phyloP scores from a whole-genome alignment of 2,888 invertebrate species.

The Sabatieria punctata region DNA sequence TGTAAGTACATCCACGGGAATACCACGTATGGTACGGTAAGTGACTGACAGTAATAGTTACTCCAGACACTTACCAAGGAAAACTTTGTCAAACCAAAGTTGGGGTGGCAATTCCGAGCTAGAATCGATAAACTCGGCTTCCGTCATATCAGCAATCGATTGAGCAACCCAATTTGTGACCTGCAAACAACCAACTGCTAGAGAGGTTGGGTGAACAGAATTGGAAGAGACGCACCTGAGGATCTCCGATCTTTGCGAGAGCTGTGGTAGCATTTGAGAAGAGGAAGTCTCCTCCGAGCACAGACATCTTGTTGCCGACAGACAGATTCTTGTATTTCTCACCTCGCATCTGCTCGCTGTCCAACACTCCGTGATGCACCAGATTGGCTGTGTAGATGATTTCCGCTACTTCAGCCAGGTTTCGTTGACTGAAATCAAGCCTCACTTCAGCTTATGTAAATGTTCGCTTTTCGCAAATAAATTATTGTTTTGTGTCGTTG shows the following conservation, averaged over 20 bases:
- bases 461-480: too few relatives aligned
- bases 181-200: not conserved
- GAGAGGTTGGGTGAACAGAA: not conserved
- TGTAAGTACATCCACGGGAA: too few relatives aligned
- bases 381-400: constrained; percentile 83
- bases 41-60: too few relatives aligned
- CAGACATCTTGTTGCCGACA: constrained; percentile 83
- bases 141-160: not conserved
- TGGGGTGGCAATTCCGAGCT: too few relatives aligned
- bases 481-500: too few relatives aligned
- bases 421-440: constrained; percentile 48
- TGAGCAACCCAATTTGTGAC: not conserved
- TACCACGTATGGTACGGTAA: too few relatives aligned
- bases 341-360: constrained; percentile 44
- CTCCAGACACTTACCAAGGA: too few relatives aligned
- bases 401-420: constrained; percentile 82
- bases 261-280: constrained; percentile 69
- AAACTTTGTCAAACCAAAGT: too few relatives aligned
- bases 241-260: constrained; percentile 54
- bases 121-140: not conserved
- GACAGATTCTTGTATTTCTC: constrained; percentile 52
- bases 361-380: constrained; percentile 70
- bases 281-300: constrained; percentile 76
- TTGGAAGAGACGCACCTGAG: constrained; percentile 30
- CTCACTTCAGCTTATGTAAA: not conserved